phyloP scores from a whole-genome alignment of 2,113 vertebrate species.

The Mastomys natalensis region DNA sequence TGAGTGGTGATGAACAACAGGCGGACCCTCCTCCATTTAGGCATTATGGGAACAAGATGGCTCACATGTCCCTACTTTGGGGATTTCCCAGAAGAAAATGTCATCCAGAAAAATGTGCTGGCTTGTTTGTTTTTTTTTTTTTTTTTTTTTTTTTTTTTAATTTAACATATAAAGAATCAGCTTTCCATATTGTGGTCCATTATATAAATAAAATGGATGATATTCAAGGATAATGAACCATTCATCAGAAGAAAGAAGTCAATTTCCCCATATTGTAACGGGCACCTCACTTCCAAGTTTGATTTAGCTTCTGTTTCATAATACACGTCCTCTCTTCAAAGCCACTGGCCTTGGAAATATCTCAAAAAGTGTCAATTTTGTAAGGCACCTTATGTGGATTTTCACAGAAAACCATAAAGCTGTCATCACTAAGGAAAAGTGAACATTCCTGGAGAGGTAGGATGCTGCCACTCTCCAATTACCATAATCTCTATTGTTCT shows the following conservation, averaged over 20 bases:
- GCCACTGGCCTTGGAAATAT: constrained; percentile 57
- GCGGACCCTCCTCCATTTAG: not conserved
- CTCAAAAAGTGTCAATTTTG: constrained; percentile 75
- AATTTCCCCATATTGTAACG: constrained; percentile 8
- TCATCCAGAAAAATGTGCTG: not conserved
- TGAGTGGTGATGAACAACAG: not conserved
- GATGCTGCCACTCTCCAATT: not conserved
- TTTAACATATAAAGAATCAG: not conserved
- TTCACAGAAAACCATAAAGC: constrained; percentile 76
- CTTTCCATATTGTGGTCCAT: not conserved
- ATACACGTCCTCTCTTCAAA: constrained; percentile 69
- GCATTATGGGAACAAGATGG: not conserved
- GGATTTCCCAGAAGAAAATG: not conserved
- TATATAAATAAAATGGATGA: not conserved
- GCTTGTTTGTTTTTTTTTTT: not conserved
- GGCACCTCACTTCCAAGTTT: constrained; percentile 58
- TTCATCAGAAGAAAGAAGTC: not conserved
- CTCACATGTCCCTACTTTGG: not conserved
- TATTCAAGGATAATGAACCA: not conserved
- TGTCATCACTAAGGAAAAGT: constrained; percentile 61
- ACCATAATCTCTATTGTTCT: not conserved
- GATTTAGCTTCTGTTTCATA: constrained; percentile 70
- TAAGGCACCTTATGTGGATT: constrained; percentile 73
- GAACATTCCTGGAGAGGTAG: not conserved
- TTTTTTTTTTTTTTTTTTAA: too few species aligned